A percentile compares a stretch with the other conserved stretches of the same genome.
phyloP scores from a whole-genome alignment of 2,888 invertebrate species.

The Leptinotarsa juncta region DNA sequence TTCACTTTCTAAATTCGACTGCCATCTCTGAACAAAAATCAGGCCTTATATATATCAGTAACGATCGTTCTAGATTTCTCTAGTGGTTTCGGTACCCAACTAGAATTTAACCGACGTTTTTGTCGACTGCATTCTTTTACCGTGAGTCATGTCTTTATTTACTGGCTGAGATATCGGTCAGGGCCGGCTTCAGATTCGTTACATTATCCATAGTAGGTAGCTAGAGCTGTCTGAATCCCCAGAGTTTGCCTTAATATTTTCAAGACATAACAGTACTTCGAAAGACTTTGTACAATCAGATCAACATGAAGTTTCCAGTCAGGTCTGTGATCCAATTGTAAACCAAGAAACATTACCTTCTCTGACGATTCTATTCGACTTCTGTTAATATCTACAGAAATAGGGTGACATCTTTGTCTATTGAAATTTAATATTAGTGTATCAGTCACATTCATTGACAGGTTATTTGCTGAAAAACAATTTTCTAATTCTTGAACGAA shows the following conservation, averaged over 20 bases:
- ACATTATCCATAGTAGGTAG: too few relatives aligned
- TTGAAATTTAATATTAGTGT: neutral
- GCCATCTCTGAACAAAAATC: too few relatives aligned
- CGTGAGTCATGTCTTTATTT: too few relatives aligned
- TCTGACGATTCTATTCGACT: neutral
- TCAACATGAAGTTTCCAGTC: neutral
- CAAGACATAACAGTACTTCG: neutral
- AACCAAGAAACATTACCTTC: neutral
- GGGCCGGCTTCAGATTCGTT: too few relatives aligned
- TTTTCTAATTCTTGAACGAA: neutral
- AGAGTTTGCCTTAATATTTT: neutral
- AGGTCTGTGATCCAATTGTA: neutral
- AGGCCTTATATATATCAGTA: too few relatives aligned
- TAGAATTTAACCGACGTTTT: too few relatives aligned
- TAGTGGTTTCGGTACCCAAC: too few relatives aligned
- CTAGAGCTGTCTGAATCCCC: neutral
- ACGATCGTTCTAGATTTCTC: too few relatives aligned
- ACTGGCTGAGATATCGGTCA: too few relatives aligned
- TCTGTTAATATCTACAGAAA: neutral
- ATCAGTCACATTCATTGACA: neutral
- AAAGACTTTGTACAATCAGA: neutral
- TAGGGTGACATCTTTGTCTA: neutral
- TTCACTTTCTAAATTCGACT: too few relatives aligned
- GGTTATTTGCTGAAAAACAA: neutral
- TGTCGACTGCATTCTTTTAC: too few relatives aligned